Percentiles rank a stretch among this genome's conserved stretches.
Conservation (phyloP, 1,140 invertebrate genomes). For the Drosophila truncata region DNA sequence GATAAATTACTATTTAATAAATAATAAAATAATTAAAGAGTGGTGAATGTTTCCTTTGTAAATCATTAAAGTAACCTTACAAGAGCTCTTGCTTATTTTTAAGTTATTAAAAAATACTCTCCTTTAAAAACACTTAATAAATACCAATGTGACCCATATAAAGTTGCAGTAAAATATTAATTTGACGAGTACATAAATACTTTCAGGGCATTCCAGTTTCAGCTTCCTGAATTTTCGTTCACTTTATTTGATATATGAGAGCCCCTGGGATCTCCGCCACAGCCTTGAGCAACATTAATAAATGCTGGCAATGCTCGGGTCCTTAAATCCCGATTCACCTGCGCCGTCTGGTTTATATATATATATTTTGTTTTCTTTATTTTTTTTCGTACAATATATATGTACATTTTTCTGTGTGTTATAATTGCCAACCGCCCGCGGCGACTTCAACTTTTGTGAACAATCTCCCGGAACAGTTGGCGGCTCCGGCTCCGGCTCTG, state of each 20-base stretch:
- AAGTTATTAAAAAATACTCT: background rate
- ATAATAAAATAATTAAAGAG: background rate
- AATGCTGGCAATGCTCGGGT: slow-evolving; percentile 39
- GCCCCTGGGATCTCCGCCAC: slow-evolving; percentile 27
- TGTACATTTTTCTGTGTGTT: slow-evolving; percentile 50
- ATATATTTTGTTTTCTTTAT: background rate
- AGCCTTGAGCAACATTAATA: slow-evolving; percentile 42
- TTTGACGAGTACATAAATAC: background rate
- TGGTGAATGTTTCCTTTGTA: background rate
- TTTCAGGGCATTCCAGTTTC: slow-evolving; percentile 2
- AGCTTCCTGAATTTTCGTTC: slow-evolving; percentile 4
- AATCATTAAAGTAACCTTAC: background rate
- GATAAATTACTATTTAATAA: background rate
- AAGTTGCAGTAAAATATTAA: background rate
- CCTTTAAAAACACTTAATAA: background rate
- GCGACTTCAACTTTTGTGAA: slow-evolving; percentile 58
- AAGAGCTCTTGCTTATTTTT: background rate
- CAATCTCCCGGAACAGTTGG: slow-evolving; percentile 37
- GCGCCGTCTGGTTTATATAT: slow-evolving; percentile 30
- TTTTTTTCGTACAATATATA: slow-evolving; percentile 4
- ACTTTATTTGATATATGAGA: slow-evolving; percentile 37
- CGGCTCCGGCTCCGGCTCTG: slow-evolving; percentile 21
- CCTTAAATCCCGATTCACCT: slow-evolving; percentile 52
- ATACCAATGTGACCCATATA: background rate
- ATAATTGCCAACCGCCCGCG: slow-evolving; percentile 73